Evolutionary conservation across 2,797 vertebrate genomes (phyloP).

Genomic region (Macroramphosus scolopax): DNA sequence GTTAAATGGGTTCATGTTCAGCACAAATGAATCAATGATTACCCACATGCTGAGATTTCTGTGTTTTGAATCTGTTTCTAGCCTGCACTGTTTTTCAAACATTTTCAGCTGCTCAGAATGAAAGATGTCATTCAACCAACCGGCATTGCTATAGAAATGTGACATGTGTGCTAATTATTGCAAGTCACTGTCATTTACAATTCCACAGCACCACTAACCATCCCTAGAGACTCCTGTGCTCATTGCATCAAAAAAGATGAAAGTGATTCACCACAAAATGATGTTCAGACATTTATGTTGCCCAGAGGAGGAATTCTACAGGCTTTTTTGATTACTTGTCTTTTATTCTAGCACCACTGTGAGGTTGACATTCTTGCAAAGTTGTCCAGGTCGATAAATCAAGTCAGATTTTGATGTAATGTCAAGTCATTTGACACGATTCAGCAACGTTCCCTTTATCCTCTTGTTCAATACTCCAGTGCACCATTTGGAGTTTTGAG

Average conservation of each 20-base stretch:
- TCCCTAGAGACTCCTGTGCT: neutral
- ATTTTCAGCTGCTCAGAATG: constrained; percentile 2
- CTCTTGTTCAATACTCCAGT: neutral
- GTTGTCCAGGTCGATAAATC: no score
- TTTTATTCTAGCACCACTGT: no score
- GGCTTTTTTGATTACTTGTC: neutral
- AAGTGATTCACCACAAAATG: neutral
- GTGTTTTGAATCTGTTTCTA: constrained; percentile 17
- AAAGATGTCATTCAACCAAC: constrained; percentile 12
- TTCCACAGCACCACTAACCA: neutral
- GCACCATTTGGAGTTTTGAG: neutral
- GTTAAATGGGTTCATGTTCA: no score
- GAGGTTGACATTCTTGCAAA: no score
- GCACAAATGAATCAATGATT: constrained; percentile 45
- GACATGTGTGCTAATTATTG: constrained; percentile 12
- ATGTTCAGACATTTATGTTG: no score
- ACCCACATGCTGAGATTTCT: constrained; percentile 41
- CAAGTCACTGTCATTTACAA: constrained; percentile 2
- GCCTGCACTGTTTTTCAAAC: neutral
- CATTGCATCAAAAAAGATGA: neutral
- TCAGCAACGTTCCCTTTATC: neutral
- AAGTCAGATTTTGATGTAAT: no score
- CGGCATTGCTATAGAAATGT: constrained; percentile 1
- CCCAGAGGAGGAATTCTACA: no score
- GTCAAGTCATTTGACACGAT: neutral